Evolutionary conservation across 2,888 invertebrate species (phyloP), one percentile per base, ranked within the genome.

Genomic region (Tridacna gigas): DNA sequence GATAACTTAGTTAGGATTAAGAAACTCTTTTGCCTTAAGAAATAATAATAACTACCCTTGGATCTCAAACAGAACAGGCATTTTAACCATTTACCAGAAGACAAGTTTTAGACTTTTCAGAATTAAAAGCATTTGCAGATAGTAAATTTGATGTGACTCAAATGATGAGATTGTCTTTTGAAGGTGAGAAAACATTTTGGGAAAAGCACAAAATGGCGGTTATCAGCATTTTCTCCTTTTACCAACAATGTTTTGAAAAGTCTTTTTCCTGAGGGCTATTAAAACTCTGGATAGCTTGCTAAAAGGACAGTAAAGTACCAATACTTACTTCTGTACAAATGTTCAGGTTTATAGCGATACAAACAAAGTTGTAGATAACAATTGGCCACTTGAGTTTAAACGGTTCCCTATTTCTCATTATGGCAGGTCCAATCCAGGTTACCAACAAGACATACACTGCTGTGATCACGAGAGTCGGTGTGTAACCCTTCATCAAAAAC

Each of bases 261-360:
- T 56, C 56, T 3, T 56, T 20, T 56, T 15, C 37, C 37, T 37
- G 2, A 37, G 3, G 37, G 7, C 7, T 37, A 7, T 37, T 37
- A 37, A 37, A 37, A 37, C 37, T 37, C 37, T 4, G 37, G 37
- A 37, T 20, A 5, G 56, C 56, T 3, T 5, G 56, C 1, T 20
- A 56, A 56, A 56, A 20, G 11, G 9, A 5, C 20, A 56, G 15
- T 18, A 60, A n/a, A 37, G 37, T 37, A 37, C 37, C 37, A 3
- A 69, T 48, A 71, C 83, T 89, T 84, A 94, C 94, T 92, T 94
- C 92, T 83, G 88, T 89, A 82, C 88, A 94, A 88, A 95, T 95
- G 89, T 95, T 93, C 66, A 94, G 91, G 86, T 95, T 95, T 56
- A 95, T 88, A 18, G 91, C 82, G 45, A 95, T 93, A 69, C 94